phyloP scores from a whole-genome alignment of 2,113 vertebrate genomes.

The Mandrillus leucophaeus region DNA sequence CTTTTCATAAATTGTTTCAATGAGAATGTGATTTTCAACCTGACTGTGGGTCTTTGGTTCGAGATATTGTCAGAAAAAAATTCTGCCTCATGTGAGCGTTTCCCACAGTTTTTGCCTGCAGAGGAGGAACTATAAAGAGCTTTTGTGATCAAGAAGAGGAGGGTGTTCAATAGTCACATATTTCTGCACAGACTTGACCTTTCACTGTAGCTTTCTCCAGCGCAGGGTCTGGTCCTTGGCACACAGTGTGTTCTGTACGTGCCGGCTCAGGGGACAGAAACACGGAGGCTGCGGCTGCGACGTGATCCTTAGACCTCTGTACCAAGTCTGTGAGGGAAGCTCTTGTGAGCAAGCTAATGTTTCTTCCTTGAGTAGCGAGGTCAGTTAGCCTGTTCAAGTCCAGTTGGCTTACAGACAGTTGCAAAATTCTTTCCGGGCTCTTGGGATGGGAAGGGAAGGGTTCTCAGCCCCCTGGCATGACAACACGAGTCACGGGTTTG shows the following conservation, averaged over 20 bases:
- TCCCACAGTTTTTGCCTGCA: background rate
- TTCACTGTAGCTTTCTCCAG: background rate
- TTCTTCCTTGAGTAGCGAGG: background rate
- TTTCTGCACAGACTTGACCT: background rate
- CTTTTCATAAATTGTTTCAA: conserved; percentile 68
- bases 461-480: background rate
- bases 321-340: too few relatives aligned
- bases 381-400: background rate
- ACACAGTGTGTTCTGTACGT: rapidly evolving
- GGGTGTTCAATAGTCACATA: rapidly evolving
- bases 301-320: rapidly evolving
- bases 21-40: conserved; percentile 48
- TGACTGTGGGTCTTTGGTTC: background rate
- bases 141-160: background rate
- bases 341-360: background rate
- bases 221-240: background rate
- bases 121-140: background rate
- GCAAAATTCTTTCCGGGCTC: background rate
- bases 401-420: background rate
- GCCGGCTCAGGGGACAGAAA: background rate
- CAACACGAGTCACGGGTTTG: background rate
- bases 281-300: rapidly evolving
- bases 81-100: background rate
- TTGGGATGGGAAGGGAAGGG: too few relatives aligned
- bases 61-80: background rate